Conservation (phyloP, 1,140 invertebrate species). For the Archivesica marissinica region DNA sequence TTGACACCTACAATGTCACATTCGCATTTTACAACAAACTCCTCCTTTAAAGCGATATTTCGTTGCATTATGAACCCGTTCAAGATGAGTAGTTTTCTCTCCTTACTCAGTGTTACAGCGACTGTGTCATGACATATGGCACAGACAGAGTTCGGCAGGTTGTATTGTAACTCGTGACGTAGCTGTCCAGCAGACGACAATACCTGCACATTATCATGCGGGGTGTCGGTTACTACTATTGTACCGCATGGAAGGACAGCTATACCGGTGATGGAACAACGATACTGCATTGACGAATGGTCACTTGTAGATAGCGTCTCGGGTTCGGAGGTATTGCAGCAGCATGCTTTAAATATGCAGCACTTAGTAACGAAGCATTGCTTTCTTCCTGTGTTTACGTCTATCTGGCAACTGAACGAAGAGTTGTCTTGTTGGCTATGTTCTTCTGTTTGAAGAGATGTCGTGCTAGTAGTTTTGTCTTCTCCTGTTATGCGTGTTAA, state of each 20-base stretch:
- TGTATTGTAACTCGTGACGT: background rate
- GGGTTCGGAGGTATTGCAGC: background rate
- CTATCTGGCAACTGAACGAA: background rate
- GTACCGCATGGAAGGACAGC: background rate
- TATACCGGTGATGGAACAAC: background rate
- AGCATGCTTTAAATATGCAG: background rate
- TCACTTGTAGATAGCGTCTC: background rate
- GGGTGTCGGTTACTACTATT: background rate
- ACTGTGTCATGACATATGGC: background rate
- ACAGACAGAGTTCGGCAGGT: background rate
- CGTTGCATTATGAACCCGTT: no score
- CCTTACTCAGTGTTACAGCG: background rate
- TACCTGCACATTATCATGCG: background rate
- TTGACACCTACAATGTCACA: background rate
- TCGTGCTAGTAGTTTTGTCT: background rate
- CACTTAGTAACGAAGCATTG: background rate
- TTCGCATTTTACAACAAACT: background rate
- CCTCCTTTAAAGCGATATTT: background rate
- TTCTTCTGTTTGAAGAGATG: background rate
- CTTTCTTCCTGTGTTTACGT: background rate
- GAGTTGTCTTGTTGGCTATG: no score
- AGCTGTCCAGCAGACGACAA: background rate
- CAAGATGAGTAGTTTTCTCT: background rate
- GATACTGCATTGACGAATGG: background rate
- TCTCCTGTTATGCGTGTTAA: background rate